Evolutionary conservation across 2,113 vertebrate species (phyloP), one percentile per base, ranked within the genome.

Genomic region (Tursiops truncatus): DNA sequence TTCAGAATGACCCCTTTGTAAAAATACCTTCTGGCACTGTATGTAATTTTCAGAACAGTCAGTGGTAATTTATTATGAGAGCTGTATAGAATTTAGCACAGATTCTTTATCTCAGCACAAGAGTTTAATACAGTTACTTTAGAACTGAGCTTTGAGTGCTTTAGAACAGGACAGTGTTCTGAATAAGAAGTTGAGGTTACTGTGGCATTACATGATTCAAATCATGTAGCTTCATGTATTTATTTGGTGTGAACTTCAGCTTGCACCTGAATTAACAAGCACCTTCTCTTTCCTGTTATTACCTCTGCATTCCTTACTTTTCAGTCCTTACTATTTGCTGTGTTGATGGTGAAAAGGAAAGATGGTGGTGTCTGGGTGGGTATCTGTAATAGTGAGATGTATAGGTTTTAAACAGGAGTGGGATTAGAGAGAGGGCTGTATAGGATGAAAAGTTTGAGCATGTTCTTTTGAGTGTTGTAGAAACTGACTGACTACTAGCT

Each of bases 61-160:
- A 84, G 8, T 96, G n/a, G 26, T 95, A 80, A 85, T 77, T 93
- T 93, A 76, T 68, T 96, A 77, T 85, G 56, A 85, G 33, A 96
- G 70, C 58, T 62, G 6, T 65, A 23, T 68, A 65, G 71, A 95
- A 85, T 80, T 90, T 63, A 95, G 41, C 79, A 80, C 36, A 81
- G 25, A 68, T 80, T 96, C 47, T 88, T 89, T 96, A 96, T 33
- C n/a, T 73, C n/a, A 31, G 53, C 36, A 13, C 41, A 93, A 58
- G 44, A 94, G 47, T 86, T 92, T 82, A 87, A 82, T 83, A 65
- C 15, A 53, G 5, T 81, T 76, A 23, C 94, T 92, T 74, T 81
- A 89, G 15, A 96, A 85, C 71, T 89, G 50, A 96, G 25, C 33
- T 87, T 95, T 71, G 91, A 93, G 17, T 71, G 4, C 38, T 88